These are phyloP conservation scores for Axis porcinus DNA, from an alignment of 2,113 vertebrate genomes.

Conservation along the genomic window DNA sequence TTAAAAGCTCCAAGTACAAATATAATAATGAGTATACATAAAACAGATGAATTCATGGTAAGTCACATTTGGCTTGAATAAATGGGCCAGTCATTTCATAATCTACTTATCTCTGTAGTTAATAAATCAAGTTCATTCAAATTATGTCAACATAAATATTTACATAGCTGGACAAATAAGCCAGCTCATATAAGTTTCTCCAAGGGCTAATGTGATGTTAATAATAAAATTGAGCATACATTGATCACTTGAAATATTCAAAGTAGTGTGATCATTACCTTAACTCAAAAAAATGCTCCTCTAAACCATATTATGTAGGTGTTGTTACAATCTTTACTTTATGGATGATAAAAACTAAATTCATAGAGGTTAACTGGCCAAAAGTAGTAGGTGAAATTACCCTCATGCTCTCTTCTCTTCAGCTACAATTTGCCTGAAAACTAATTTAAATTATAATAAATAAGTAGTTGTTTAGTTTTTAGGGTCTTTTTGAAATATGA, in stretches of 20 bases:
- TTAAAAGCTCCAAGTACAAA: background rate
- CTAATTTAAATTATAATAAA: background rate
- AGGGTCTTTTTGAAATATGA: background rate
- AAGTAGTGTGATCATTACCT: background rate
- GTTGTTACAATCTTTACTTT: background rate
- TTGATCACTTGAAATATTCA: background rate
- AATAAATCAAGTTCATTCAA: background rate
- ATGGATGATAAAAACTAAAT: background rate
- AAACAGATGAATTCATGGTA: background rate
- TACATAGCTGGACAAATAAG: background rate
- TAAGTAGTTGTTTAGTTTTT: background rate
- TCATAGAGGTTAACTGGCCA: background rate
- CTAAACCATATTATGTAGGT: background rate
- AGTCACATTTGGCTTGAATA: background rate
- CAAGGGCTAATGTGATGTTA: background rate
- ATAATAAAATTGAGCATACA: background rate
- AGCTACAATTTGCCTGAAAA: background rate
- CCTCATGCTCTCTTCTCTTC: background rate
- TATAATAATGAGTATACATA: background rate
- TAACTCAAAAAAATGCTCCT: background rate
- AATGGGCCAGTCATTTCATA: background rate
- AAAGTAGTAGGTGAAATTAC: background rate
- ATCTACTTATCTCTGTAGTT: background rate
- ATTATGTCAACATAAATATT: background rate
- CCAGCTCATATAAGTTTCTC: background rate